These are phyloP conservation scores for Pyrochroa serraticornis DNA, from an alignment of 2,888 invertebrate species.

Conservation along the genomic window DNA sequence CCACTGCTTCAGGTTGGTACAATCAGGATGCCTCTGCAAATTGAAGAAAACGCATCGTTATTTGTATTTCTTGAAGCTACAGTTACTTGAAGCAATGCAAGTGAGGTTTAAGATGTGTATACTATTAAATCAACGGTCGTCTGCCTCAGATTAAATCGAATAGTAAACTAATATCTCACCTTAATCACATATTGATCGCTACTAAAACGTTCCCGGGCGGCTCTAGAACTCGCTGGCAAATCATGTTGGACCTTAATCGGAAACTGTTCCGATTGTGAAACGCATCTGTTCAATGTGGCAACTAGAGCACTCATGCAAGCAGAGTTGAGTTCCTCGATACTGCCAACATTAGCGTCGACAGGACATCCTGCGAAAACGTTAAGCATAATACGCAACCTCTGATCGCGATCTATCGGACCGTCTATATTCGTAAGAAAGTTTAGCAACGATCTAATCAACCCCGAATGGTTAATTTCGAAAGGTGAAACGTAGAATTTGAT, in stretches of 20 bases:
- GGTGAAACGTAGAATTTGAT: slow-evolving; percentile 96
- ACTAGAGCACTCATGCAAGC: slow-evolving; percentile 83
- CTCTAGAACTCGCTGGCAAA: slow-evolving; percentile 79
- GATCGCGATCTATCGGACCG: slow-evolving; percentile 64
- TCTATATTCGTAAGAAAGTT: slow-evolving; percentile 76
- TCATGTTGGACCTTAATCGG: slow-evolving; percentile 97
- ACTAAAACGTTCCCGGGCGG: slow-evolving; percentile 80
- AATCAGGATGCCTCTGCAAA: slow-evolving; percentile 95
- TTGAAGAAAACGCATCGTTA: slow-evolving; percentile 60
- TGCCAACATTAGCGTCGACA: slow-evolving; percentile 50
- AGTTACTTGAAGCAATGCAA: no score
- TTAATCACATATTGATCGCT: slow-evolving; percentile 91
- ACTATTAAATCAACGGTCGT: no score
- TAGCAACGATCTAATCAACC: slow-evolving; percentile 87
- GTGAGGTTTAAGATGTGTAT: no score
- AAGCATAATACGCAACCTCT: slow-evolving; percentile 85
- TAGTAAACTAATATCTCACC: no score
- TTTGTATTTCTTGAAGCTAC: no score
- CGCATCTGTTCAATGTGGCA: slow-evolving; percentile 90
- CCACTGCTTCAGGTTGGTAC: slow-evolving; percentile 95
- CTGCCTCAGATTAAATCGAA: no score
- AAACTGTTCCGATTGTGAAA: slow-evolving; percentile 97
- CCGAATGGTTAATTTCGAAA: slow-evolving; percentile 98
- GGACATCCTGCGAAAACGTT: slow-evolving; percentile 90
- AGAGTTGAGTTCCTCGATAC: slow-evolving; percentile 58